Evolutionary conservation across 2,113 vertebrate species (phyloP), one percentile per base, ranked within the genome.

Genomic region (Corapipo altera): DNA sequence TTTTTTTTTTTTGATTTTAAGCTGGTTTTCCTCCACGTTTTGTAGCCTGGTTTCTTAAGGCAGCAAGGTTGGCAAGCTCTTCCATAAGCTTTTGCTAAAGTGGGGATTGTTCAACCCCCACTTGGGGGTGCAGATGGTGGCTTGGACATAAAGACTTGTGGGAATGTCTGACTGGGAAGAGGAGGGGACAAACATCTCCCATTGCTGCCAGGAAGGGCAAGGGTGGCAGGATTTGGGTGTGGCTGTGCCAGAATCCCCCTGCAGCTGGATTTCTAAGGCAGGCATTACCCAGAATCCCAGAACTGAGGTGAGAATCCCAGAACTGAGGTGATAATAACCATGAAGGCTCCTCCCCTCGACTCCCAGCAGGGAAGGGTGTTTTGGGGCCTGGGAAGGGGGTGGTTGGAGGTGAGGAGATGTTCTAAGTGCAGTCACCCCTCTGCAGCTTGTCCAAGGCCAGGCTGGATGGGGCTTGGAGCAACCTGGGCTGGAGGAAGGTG

Each of bases 1-100:
- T 11, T 26, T 49, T 49, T 4, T 20, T 12, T 67, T 85, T 83
- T 58, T 83, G 6, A 15, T 84, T 83, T 81, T 88, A 39, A 33
- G 54, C 41, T 85, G 30, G 5, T 81, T 81, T 86, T 46, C 11
- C 41, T 73, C 35, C 28, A 5, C 1, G 2, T 65, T 83, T 87
- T 20, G 39, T 87, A 84, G 43, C 57, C 32, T 65, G 48, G 44
- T 69, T 91, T 85, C 74, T 94, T 20, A 41, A 91, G 86, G 67
- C 79, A 55, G 66, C 0, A 16, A 59, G 46, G 39, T 2, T 85
- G 84, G 80, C 74, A 39, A 75, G 54, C 65, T 85, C 62, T 82
- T 35, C 57, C 2, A 6, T 78, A 89, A 71, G 65, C 74, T 81
- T 81, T 57, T 69, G 84, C 59, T 70, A 33, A 80, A 12, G 26